phyloP scores from a whole-genome alignment of 2,888 invertebrate species.

The Hypomecis punctinalis region DNA sequence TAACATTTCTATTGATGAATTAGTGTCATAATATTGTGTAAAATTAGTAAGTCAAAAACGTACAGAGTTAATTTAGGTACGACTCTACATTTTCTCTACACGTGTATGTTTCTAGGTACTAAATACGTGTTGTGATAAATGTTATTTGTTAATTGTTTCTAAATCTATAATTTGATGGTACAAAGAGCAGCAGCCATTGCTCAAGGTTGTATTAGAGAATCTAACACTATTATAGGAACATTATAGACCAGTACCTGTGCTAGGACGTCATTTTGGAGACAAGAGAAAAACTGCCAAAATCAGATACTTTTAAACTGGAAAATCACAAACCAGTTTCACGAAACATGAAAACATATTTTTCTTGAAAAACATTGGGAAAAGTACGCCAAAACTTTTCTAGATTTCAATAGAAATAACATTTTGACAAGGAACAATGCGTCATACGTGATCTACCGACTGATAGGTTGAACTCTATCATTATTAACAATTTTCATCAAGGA shows the following conservation, averaged over 20 bases:
- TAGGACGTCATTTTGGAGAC: slow-evolving; percentile 7
- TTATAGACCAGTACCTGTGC: slow-evolving; percentile 10
- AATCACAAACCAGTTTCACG: not conserved
- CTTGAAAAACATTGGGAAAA: too few species aligned
- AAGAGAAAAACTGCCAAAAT: not conserved
- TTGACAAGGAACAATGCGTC: too few species aligned
- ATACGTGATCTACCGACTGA: too few species aligned
- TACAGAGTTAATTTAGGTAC: slow-evolving; percentile 64
- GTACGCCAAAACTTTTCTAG: too few species aligned
- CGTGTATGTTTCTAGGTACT: slow-evolving; percentile 60
- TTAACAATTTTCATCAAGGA: too few species aligned
- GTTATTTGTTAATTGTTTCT: slow-evolving; percentile 71
- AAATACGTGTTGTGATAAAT: slow-evolving; percentile 82
- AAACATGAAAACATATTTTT: too few species aligned
- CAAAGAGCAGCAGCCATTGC: slow-evolving; percentile 75
- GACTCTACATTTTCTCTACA: slow-evolving; percentile 64
- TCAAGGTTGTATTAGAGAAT: slow-evolving; percentile 57
- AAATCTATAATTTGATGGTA: slow-evolving; percentile 67
- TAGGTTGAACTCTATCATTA: too few species aligned
- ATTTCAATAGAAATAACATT: too few species aligned
- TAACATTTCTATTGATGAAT: slow-evolving; percentile 62
- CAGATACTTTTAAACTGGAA: not conserved
- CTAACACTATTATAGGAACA: slow-evolving; percentile 40
- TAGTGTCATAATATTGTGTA: slow-evolving; percentile 14
- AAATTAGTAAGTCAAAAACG: slow-evolving; percentile 46